Conservation (phyloP, 2,797 vertebrate species). For the Erithacus rubecula region DNA sequence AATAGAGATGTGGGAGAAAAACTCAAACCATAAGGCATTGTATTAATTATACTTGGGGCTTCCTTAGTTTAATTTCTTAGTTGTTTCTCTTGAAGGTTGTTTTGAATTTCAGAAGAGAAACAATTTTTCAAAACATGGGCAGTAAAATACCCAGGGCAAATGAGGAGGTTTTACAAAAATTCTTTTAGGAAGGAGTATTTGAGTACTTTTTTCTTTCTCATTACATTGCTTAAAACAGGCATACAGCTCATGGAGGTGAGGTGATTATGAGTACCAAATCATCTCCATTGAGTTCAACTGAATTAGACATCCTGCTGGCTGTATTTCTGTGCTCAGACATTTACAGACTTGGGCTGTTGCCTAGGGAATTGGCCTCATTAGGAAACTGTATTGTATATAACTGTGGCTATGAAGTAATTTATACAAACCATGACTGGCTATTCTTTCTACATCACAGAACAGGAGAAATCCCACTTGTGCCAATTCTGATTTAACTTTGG, state of each 20-base stretch:
- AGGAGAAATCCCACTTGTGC: neutral
- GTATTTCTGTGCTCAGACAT: slow-evolving; percentile 30
- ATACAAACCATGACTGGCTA: slow-evolving; percentile 15
- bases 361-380: slow-evolving; percentile 62
- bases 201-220: neutral
- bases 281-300: neutral
- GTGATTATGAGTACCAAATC: slow-evolving; percentile 6
- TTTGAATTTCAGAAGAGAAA: neutral
- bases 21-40: neutral
- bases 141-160: neutral
- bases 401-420: slow-evolving; percentile 19
- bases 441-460: neutral
- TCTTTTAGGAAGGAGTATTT: neutral
- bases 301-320: slow-evolving; percentile 36
- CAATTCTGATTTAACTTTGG: neutral
- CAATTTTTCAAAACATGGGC: neutral
- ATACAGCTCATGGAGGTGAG: neutral
- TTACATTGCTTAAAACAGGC: neutral
- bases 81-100: neutral
- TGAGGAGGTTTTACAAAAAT: neutral
- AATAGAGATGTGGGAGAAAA: neutral
- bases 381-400: slow-evolving; percentile 15
- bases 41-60: neutral
- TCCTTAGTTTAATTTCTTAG: neutral
- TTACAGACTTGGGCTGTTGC: slow-evolving; percentile 45